A percentile compares a stretch with the other conserved stretches of the same genome.
Evolutionary conservation across 2,888 invertebrate genomes (phyloP).

Genomic region (Argyresthia albistria): DNA sequence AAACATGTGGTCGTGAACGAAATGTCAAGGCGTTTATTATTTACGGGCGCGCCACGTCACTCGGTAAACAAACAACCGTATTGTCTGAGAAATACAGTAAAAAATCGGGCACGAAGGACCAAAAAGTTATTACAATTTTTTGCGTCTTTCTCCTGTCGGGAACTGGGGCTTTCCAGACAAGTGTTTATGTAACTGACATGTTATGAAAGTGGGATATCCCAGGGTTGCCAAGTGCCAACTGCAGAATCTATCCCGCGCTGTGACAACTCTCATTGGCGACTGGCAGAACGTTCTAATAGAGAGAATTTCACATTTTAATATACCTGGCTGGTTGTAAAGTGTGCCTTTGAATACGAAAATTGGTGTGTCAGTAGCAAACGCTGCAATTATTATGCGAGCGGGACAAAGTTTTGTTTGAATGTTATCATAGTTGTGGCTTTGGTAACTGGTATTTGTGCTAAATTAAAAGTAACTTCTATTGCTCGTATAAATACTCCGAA

Average conservation of each 20-base stretch:
- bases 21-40: constrained; percentile 8
- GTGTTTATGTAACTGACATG: constrained; percentile 33
- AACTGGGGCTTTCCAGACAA: constrained; percentile 26
- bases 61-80: too few relatives aligned
- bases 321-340: neutral
- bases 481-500: too few relatives aligned
- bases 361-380: neutral
- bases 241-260: neutral
- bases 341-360: neutral
- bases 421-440: too few relatives aligned
- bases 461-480: too few relatives aligned
- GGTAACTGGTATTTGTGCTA: too few relatives aligned
- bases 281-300: too few relatives aligned
- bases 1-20: constrained; percentile 17
- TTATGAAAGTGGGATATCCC: constrained; percentile 29
- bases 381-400: too few relatives aligned
- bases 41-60: neutral
- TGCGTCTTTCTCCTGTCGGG: constrained; percentile 10
- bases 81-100: too few relatives aligned
- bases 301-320: too few relatives aligned
- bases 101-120: too few relatives aligned
- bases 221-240: neutral
- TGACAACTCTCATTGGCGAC: too few relatives aligned
- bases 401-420: too few relatives aligned
- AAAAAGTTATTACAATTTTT: constrained; percentile 5